These are phyloP conservation scores for Brachynemurus nebulosus DNA, from an alignment of 2,888 invertebrate genomes.

Conservation along the genomic window DNA sequence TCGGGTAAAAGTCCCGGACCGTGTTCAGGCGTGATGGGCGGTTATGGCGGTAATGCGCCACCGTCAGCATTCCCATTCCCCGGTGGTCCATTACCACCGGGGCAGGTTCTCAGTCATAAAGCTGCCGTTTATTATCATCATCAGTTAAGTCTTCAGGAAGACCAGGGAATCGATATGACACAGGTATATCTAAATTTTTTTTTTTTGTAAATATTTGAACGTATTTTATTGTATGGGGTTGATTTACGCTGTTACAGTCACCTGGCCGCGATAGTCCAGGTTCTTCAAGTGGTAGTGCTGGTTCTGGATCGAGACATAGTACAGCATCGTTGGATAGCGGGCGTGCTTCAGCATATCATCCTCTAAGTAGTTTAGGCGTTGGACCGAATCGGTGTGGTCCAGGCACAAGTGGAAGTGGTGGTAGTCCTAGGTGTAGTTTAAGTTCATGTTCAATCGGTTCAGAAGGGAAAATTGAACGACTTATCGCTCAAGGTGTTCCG, in stretches of 20 bases:
- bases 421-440: constrained; percentile 54
- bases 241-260: constrained; percentile 42
- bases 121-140: constrained; percentile 69
- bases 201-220: background rate
- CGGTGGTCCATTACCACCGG: constrained; percentile 40
- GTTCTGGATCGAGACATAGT: constrained; percentile 78
- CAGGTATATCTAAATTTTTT: constrained; percentile 38
- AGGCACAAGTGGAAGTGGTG: constrained; percentile 36
- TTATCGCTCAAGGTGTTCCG: constrained; percentile 57
- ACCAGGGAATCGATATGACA: constrained; percentile 79
- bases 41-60: constrained; percentile 20
- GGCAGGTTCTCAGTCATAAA: constrained; percentile 57
- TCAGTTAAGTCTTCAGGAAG: constrained; percentile 69
- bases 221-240: too few relatives aligned
- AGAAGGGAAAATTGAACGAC: constrained; percentile 55
- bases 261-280: constrained; percentile 90
- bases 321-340: constrained; percentile 84
- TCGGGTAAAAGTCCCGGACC: constrained; percentile 54
- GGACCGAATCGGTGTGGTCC: constrained; percentile 30
- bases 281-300: constrained; percentile 73
- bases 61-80: constrained; percentile 65
- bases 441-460: constrained; percentile 66
- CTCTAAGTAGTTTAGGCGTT: constrained; percentile 32
- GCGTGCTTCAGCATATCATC: constrained; percentile 69
- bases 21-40: constrained; percentile 28